These are phyloP conservation scores for Epinephelus malabaricus DNA, from an alignment of 2,797 vertebrate species.

Conservation along the genomic window DNA sequence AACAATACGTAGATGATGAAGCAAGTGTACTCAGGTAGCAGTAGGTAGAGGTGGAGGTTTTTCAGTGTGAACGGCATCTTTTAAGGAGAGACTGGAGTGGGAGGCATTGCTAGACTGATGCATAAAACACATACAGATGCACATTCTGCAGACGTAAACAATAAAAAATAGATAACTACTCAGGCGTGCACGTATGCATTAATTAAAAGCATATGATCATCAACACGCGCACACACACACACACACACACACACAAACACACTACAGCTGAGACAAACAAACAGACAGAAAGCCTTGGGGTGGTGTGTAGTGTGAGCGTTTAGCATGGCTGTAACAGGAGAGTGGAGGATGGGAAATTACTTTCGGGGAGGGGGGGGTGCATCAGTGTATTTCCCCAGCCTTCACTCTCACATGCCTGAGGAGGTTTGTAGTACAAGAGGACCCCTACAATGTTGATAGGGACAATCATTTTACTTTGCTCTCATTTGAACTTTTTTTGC, in stretches of 20 bases:
- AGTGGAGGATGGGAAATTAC: slow-evolving; percentile 62
- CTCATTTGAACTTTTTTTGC: slow-evolving; percentile 15
- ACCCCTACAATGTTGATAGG: slow-evolving; percentile 11
- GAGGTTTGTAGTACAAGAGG: slow-evolving; percentile 37
- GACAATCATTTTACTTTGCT: slow-evolving; percentile 28
- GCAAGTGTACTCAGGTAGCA: no score
- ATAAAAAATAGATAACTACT: slow-evolving; percentile 26
- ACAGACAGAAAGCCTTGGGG: slow-evolving; percentile 48
- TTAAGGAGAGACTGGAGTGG: background rate
- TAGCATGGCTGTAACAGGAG: slow-evolving; percentile 43
- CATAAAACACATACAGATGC: slow-evolving; percentile 14
- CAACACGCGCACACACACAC: slow-evolving; percentile 6
- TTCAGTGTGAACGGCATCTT: background rate
- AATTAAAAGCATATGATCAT: slow-evolving; percentile 35
- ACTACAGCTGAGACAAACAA: slow-evolving; percentile 42
- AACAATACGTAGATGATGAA: no score
- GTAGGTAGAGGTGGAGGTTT: background rate
- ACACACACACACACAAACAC: slow-evolving; percentile 4
- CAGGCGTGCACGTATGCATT: slow-evolving; percentile 18
- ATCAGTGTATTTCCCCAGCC: slow-evolving; percentile 28
- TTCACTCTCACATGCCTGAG: slow-evolving; percentile 40
- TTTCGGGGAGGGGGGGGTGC: slow-evolving; percentile 26
- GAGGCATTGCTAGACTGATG: background rate
- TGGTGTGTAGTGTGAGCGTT: slow-evolving; percentile 46
- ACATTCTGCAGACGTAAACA: slow-evolving; percentile 47